phyloP scores from a whole-genome alignment of 2,888 invertebrate species.

The Onchidella celtica region DNA sequence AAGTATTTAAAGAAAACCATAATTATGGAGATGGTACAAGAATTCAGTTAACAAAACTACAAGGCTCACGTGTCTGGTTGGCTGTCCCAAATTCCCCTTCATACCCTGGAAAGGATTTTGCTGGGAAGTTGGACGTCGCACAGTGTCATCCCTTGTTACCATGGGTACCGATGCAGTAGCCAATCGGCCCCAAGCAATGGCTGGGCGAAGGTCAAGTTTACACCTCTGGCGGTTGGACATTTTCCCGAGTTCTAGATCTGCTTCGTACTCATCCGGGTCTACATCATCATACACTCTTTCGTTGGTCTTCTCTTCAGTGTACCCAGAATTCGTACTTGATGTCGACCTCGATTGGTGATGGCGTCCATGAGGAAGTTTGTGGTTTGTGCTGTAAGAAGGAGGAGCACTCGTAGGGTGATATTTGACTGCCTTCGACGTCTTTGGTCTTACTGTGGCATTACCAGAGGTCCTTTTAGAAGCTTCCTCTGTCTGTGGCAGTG shows the following conservation, averaged over 20 bases:
- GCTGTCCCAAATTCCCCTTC: not conserved
- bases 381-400: not conserved
- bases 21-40: no score
- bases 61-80: no score
- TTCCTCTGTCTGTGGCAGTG: no score
- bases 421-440: not conserved
- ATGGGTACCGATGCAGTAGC: no score
- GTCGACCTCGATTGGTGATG: not conserved
- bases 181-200: constrained; percentile 47
- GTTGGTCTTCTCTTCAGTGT: not conserved
- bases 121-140: not conserved
- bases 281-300: not conserved
- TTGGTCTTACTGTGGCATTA: not conserved
- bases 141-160: no score
- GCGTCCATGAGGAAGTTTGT: not conserved
- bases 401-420: not conserved
- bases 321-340: not conserved
- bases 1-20: no score
- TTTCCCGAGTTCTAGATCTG: constrained; percentile 23
- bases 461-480: not conserved
- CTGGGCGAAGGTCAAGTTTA: constrained; percentile 53
- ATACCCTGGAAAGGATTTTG: not conserved
- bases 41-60: no score
- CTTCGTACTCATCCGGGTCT: not conserved
- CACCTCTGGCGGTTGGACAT: constrained; percentile 45